A percentile compares a stretch with the other conserved stretches of the same genome.
Evolutionary conservation across 2,113 vertebrate species (phyloP).

Genomic region (Eubucco bourcierii): DNA sequence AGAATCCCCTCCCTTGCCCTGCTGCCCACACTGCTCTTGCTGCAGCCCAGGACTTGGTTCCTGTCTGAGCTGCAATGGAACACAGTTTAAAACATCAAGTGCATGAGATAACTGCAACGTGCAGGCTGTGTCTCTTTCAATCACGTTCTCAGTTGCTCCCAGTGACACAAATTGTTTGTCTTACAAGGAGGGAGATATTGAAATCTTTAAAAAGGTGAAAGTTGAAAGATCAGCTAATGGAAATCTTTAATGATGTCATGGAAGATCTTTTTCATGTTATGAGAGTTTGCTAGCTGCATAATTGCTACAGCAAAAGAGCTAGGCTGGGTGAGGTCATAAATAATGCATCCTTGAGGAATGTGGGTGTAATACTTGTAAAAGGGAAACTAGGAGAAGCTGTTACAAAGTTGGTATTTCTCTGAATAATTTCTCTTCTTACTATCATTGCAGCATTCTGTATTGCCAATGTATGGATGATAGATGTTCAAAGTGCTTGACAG

Average conservation of each 20-base stretch:
- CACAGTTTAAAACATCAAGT: background rate
- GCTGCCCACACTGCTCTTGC: too few relatives aligned
- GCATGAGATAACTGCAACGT: background rate
- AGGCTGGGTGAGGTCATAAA: background rate
- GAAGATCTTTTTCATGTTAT: background rate
- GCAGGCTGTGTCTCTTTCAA: accelerated
- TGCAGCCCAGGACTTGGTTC: too few relatives aligned
- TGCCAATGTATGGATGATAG: background rate
- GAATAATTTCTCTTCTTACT: background rate
- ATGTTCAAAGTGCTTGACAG: background rate
- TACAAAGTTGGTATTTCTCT: background rate
- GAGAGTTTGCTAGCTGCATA: background rate
- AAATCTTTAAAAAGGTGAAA: background rate
- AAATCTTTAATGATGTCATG: background rate
- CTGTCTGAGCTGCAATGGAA: background rate
- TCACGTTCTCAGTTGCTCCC: background rate
- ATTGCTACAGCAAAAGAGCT: background rate
- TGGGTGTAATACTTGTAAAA: background rate
- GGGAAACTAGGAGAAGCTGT: background rate
- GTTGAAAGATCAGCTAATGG: background rate
- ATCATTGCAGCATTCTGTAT: background rate
- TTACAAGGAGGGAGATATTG: background rate
- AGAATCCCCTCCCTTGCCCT: too few relatives aligned
- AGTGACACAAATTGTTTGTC: background rate
- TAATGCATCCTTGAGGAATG: background rate